Evolutionary conservation across 1,140 invertebrate genomes (phyloP), one percentile per base, ranked within the genome.

Genomic region (Brachionus manjavacas): DNA sequence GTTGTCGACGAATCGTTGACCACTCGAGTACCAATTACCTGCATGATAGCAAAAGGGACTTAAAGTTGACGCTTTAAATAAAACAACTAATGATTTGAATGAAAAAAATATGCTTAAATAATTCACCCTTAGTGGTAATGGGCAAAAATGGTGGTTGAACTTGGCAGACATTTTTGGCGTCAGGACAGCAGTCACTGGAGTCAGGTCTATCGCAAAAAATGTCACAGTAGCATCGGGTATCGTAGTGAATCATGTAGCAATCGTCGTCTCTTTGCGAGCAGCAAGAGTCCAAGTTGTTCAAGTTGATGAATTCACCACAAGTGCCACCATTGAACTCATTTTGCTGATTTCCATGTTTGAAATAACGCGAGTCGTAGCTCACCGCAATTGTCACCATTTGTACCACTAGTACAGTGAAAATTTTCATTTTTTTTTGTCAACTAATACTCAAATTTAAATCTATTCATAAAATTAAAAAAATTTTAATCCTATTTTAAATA

Each of bases 141-240:
- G 35, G 52, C 7, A 60, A 23, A 60, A 60, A 20, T 20, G 52
- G 52, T 23, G 2, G 52, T 39, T 41, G 35, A 16, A 16, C 39
- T 46, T 46, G 12, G 25, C 16, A 49, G 23, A 87, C 95, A 96
- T 68, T 92, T 91, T 90, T 92, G 88, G 93, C 96, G 88, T 97
- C 95, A 0, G 95, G 95, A 88, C 95, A 97, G 87, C 95, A 96
- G 87, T 95, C 94, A 41, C 25, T 23, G 84, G 80, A 4, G 20
- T 85, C 68, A 85, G 95, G 93, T 23, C 79, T 35, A 3, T 81
- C 49, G 90, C 95, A 97, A 90, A 97, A 97, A 85, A 94, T 91
- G 89, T 97, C 96, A 87, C 96, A 97, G 89, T 97, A 97, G 89
- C 96, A 97, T 3, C 94, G 87, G 0, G 95, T 95, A 28, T 87